Evolutionary conservation across 2,888 invertebrate species (phyloP), one percentile per base, ranked within the genome.

Genomic region (Liposcelis brunnea): DNA sequence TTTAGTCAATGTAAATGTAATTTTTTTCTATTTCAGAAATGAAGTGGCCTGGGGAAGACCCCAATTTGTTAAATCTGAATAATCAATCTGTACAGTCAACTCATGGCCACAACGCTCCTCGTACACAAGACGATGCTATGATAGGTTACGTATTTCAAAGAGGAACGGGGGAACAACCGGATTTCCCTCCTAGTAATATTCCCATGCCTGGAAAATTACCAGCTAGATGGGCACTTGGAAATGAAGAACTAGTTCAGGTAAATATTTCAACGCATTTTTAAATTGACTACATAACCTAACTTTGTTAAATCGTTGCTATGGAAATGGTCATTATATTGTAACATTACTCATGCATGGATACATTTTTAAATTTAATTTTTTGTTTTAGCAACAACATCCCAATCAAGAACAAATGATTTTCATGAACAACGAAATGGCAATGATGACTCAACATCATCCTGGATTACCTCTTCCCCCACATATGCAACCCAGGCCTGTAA

Each of bases 141-240:
- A 90, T 90, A 54, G 85, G 89, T 58, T 93, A 93, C 64, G 85
- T 89, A 54, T 93, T 86, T 62, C 87, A 87, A 61, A 66, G 82
- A 53, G 79, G 80, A 50, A 80, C 81, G 52, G 26, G 26, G 26
- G 77, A 78, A 52, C 87, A 89, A 60, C 75, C 77, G 46, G 87
- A 89, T 61, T 77, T 86, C 61, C 67, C 61, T 51, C 63, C 60
- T 35, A 61, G 61, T 50, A 55, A 66, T 44, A 72, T 77, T 50
- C 70, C 77, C 51, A 67, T 77, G 66, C 77, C 77, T 50, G 76
- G 77, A 42, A 84, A 84, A 63, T 71, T 71, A 54, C 75, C 80
- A 55, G 75, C 82, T 1, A 53, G 64, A 44, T 91, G 91, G 91
- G 82, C 86, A 32, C 74, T 85, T 49, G 87, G 85, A 49, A 90